phyloP scores from a whole-genome alignment of 2,888 invertebrate genomes.

The Exephanes ischioxanthus region DNA sequence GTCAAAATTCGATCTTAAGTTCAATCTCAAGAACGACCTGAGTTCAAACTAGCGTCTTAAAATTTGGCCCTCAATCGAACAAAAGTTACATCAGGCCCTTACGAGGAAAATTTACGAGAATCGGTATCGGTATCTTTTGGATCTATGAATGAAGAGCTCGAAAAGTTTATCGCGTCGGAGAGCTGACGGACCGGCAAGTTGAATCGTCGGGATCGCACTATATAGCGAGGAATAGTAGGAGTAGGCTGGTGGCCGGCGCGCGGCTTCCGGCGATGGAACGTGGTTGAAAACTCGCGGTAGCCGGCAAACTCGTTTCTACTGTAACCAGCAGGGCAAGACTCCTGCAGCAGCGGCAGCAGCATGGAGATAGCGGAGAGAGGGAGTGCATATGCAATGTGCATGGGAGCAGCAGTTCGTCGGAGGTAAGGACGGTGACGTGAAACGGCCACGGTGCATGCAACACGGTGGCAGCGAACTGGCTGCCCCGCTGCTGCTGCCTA shows the following conservation, averaged over 20 bases:
- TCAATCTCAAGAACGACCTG: too few relatives aligned
- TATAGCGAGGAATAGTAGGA: constrained; percentile 11
- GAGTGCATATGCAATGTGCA: constrained; percentile 45
- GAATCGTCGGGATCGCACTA: constrained; percentile 24
- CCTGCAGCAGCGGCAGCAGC: constrained; percentile 26
- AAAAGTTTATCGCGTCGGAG: not conserved
- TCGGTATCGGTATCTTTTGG: not conserved
- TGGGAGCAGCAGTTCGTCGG: constrained; percentile 26
- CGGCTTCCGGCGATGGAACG: constrained; percentile 23
- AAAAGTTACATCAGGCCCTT: too few relatives aligned
- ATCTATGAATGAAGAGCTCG: not conserved
- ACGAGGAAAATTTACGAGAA: too few relatives aligned
- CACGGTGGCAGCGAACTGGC: constrained; percentile 61
- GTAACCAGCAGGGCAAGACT: constrained; percentile 46
- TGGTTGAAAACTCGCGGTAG: constrained; percentile 31
- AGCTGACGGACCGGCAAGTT: constrained; percentile 11
- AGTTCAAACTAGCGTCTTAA: too few relatives aligned
- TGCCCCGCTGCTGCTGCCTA: constrained; percentile 27
- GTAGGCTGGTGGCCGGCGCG: constrained; percentile 7
- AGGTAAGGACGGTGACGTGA: constrained; percentile 47
- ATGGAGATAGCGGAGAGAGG: constrained; percentile 20
- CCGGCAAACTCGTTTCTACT: constrained; percentile 63
- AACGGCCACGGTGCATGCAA: constrained; percentile 54
- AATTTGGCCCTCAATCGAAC: too few relatives aligned
- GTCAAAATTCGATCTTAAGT: too few relatives aligned